Evolutionary conservation across 1,140 invertebrate species (phyloP).

Genomic region (Maniola jurtina): DNA sequence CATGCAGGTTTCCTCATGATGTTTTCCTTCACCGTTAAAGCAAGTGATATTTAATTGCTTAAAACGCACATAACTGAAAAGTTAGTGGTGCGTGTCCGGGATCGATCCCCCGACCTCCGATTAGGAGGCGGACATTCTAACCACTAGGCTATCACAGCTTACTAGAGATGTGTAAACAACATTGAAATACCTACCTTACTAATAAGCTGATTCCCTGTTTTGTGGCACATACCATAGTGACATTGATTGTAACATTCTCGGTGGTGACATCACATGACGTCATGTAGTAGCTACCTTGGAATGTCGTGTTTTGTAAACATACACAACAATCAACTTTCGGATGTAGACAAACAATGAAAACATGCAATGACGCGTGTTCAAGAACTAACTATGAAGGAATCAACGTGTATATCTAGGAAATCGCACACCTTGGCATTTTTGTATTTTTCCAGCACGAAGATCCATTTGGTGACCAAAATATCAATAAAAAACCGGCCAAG

Average conservation of each 20-base stretch:
- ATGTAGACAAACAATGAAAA: conserved; percentile 36
- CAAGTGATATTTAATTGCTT: too few relatives aligned
- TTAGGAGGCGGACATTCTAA: too few relatives aligned
- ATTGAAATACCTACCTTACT: too few relatives aligned
- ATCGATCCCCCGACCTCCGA: too few relatives aligned
- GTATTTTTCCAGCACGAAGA: neutral
- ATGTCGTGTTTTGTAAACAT: conserved; percentile 51
- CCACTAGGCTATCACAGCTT: too few relatives aligned
- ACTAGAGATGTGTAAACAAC: too few relatives aligned
- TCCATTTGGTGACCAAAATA: too few relatives aligned
- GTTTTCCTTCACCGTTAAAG: too few relatives aligned
- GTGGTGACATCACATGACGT: conserved; percentile 30
- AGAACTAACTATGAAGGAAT: neutral
- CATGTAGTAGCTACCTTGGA: conserved; percentile 35
- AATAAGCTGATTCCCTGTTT: neutral
- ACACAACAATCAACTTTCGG: conserved; percentile 44
- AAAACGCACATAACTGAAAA: too few relatives aligned
- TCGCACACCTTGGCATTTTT: neutral
- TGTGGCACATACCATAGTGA: neutral
- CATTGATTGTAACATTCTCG: neutral
- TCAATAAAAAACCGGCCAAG: too few relatives aligned
- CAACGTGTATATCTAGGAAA: neutral
- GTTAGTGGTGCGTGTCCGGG: too few relatives aligned
- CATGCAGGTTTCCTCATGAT: too few relatives aligned
- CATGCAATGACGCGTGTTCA: conserved; percentile 25